Evolutionary conservation across 2,113 vertebrate genomes (phyloP), one percentile per base, ranked within the genome.

Genomic region (Muscicapa adusta): DNA sequence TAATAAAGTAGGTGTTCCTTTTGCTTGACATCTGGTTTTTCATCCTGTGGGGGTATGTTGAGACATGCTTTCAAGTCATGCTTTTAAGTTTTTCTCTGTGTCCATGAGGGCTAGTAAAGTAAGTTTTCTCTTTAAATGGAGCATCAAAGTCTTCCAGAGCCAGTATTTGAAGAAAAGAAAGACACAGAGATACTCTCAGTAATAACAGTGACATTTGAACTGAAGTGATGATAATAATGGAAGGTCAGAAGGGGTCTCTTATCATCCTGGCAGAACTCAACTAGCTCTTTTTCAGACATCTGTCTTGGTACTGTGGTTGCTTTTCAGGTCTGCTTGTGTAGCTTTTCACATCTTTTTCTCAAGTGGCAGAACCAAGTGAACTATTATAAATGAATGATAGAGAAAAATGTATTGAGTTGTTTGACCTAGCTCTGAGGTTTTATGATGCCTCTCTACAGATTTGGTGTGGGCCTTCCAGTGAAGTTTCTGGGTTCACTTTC

Each of bases 81-180:
- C 26, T 88, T 85, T 89, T 62, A 83, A 40, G 45, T 36, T 85
- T 85, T 96, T 82, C 19, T 78, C 50, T 65, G 23, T 56, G 50
- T 82, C 67, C 58, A 8, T 66, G 62, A 88, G 48, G 65, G 18
- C 51, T 86, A 67, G 29, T 62, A 85, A 79, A 73, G 25, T 34
- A 79, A 66, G 38, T 85, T 94, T 93, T 79, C 81, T 91, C 89
- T 87, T 76, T 51, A 94, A 95, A 88, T 67, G 62, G 43, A 89
- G 50, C 62, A 81, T 87, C 79, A 66, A 78, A 88, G 34, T 66
- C 43, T 91, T 91, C 17, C 50, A 95, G 71, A 56, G 22, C 8
- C n/a, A 33, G 26, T 50, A 61, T 72, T 70, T 82, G 61, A 89
- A 73, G 70, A 80, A 93, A 65, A 81, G 56, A 75, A 77, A 91